Evolutionary conservation across 2,888 invertebrate species (phyloP).

Genomic region (Drosophila austrosaltans): DNA sequence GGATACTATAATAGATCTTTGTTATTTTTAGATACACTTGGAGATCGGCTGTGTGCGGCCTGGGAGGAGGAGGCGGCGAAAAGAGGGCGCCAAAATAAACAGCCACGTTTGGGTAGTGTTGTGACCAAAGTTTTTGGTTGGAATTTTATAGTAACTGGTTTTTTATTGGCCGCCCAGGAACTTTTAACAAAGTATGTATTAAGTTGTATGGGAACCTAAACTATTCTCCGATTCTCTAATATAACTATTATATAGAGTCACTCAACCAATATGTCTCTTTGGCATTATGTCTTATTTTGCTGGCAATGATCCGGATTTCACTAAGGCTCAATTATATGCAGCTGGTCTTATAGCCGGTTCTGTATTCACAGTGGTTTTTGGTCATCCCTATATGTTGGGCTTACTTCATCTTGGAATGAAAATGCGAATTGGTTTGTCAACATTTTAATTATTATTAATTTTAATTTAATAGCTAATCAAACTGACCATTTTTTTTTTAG

Average conservation of each 20-base stretch:
- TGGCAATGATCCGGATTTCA: constrained; percentile 58
- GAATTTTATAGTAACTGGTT: constrained; percentile 85
- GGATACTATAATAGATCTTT: no score
- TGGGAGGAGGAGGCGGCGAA: constrained; percentile 86
- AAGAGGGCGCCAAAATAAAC: constrained; percentile 66
- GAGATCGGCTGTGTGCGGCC: constrained; percentile 85
- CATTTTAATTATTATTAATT: not conserved
- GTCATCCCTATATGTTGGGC: constrained; percentile 94
- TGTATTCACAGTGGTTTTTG: constrained; percentile 88
- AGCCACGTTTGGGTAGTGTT: constrained; percentile 83
- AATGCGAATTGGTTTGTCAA: constrained; percentile 85
- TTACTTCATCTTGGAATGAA: constrained; percentile 87
- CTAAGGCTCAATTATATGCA: constrained; percentile 90
- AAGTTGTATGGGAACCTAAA: not conserved
- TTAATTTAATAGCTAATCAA: not conserved
- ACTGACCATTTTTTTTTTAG: constrained; percentile 58
- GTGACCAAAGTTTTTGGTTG: constrained; percentile 86
- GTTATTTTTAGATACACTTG: constrained; percentile 83
- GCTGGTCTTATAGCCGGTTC: constrained; percentile 89
- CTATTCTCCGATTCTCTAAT: not conserved
- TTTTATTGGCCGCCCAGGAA: constrained; percentile 86
- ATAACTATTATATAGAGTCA: constrained; percentile 83
- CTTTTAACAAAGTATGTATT: constrained; percentile 84
- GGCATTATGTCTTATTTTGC: constrained; percentile 86
- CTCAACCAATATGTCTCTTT: constrained; percentile 87